Evolutionary conservation across 2,113 vertebrate genomes (phyloP).

Genomic region (Crypturellus undulatus): DNA sequence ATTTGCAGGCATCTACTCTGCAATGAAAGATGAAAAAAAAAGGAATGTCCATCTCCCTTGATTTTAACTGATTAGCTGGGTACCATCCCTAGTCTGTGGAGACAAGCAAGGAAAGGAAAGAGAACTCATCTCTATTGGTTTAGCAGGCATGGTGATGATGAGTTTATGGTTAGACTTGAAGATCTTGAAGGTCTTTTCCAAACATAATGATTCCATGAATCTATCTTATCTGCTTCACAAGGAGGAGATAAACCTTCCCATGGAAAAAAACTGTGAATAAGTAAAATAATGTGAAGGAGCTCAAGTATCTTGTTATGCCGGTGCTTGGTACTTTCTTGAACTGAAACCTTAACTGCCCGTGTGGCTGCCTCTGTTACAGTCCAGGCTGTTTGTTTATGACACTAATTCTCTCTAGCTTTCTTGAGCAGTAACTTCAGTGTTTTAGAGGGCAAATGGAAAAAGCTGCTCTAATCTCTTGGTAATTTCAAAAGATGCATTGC

Average conservation of each 20-base stretch:
- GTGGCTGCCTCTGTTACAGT: not conserved
- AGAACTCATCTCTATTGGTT: not conserved
- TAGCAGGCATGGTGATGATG: too few relatives aligned
- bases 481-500: not conserved
- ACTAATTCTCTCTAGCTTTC: conserved; percentile 26
- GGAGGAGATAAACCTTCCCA: not conserved
- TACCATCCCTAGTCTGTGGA: not conserved
- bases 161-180: too few relatives aligned
- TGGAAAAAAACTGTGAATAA: not conserved
- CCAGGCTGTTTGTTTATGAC: conserved; percentile 23
- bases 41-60: not conserved
- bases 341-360: not conserved
- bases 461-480: not conserved
- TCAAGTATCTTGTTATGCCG: not conserved
- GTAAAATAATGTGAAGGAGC: not conserved
- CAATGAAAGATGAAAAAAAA: not conserved
- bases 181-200: too few relatives aligned
- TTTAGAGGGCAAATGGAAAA: conserved; percentile 29
- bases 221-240: not conserved
- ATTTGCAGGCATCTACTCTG: not conserved
- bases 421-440: not conserved
- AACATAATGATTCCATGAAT: too few relatives aligned
- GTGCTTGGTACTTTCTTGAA: not conserved
- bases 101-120: not conserved
- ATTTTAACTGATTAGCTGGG: not conserved